Evolutionary conservation across 2,113 vertebrate species (phyloP).

Genomic region (Columba livia): DNA sequence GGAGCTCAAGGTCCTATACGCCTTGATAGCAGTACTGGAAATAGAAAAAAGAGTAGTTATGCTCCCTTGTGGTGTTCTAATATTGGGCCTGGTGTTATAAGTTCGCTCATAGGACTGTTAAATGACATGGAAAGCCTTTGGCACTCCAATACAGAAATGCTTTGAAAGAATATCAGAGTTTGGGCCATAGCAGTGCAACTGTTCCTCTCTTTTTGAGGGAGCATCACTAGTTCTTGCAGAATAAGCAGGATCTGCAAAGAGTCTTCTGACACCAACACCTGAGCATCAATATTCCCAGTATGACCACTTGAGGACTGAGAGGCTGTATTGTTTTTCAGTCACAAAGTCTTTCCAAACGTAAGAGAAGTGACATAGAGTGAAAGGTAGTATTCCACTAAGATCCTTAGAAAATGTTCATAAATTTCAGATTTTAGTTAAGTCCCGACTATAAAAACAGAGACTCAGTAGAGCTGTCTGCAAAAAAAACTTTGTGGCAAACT

Average conservation of each 20-base stretch:
- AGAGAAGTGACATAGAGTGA: neutral
- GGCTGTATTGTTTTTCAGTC: neutral
- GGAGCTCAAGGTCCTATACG: neutral
- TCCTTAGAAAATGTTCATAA: neutral
- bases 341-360: neutral
- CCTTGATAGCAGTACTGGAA: neutral
- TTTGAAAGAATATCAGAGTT: neutral
- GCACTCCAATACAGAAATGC: neutral
- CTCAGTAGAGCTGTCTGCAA: neutral
- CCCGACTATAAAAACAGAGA: neutral
- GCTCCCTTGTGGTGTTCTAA: neutral
- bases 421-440: neutral
- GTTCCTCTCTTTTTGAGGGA: neutral
- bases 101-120: neutral
- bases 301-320: neutral
- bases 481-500: neutral
- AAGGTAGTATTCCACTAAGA: neutral
- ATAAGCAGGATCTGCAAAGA: neutral
- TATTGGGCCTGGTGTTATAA: neutral
- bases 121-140: neutral
- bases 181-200: neutral
- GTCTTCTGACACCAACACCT: fast-evolving
- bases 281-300: neutral
- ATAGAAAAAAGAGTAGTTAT: neutral
- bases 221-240: neutral